These are phyloP conservation scores for Listrodromus nycthemerus DNA, from an alignment of 2,888 invertebrate genomes.

Conservation along the genomic window DNA sequence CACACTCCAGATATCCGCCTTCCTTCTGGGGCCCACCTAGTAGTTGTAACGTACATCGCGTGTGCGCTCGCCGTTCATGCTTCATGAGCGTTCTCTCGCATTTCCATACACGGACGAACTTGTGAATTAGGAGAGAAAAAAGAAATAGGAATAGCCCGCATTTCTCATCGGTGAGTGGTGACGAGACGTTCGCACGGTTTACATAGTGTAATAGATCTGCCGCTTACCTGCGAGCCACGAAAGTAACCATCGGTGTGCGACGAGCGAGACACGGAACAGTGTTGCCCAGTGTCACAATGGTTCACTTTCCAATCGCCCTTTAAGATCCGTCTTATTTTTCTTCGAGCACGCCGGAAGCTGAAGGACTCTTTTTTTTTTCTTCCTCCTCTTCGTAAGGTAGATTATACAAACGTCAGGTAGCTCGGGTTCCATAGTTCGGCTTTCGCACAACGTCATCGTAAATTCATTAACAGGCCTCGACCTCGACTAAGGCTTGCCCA, in stretches of 20 bases:
- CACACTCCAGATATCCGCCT: conserved; percentile 67
- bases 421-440: conserved; percentile 15
- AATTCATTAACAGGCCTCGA: conserved; percentile 63
- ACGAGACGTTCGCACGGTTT: conserved; percentile 27
- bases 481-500: conserved; percentile 41
- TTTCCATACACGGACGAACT: conserved; percentile 5
- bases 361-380: conserved; percentile 1
- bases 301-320: conserved; percentile 23
- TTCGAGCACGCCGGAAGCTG: conserved; percentile 17
- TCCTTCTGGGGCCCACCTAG: conserved; percentile 44
- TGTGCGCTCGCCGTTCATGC: conserved; percentile 53
- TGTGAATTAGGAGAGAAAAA: conserved; percentile 26
- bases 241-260: neutral
- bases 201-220: neutral
- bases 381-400: neutral
- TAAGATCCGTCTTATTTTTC: neutral
- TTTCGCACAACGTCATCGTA: conserved; percentile 47
- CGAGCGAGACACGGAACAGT: conserved; percentile 1
- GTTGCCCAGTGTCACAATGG: neutral
- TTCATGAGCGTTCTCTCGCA: conserved; percentile 65
- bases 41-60: conserved; percentile 26
- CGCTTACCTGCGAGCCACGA: neutral
- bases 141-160: neutral
- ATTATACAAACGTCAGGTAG: conserved; percentile 34
- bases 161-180: conserved; percentile 41